Base-by-base conservation (phyloP, 2,113 vertebrate species). In the Amblyopsis rosae region DNA sequence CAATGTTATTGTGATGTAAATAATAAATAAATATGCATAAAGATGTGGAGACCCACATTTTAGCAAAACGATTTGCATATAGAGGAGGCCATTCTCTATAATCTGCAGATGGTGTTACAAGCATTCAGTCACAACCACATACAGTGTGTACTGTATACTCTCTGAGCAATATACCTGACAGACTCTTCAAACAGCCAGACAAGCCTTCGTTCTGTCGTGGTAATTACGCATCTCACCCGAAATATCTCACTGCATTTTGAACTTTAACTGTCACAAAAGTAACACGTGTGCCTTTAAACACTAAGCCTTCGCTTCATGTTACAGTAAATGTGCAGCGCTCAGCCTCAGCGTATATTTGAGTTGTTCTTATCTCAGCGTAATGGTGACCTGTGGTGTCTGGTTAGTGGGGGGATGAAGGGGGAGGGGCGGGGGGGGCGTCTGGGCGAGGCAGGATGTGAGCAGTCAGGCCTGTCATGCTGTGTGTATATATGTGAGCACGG, bases 401-500 rank as follows among this genome's bases (percentile, higher is more conserved):
- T 62, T 62, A 26, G 1, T 62, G 41, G 13, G 59, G 59, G 1
- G 6, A 0, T 0, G 35, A 0, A 5, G 35, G 35, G 4, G 48
- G 4, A 3, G 35, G 35, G 35, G 35, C 0, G 35, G 35, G 35
- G 1, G 35, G 35, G 35, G 48, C 53, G 17, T 65, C 63, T 35
- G 60, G 19, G 5, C 13, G 19, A 32, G 58, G 60, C 41, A 59
- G 55, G 49, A 59, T 61, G 6, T 60, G 35, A 41, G 35, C 35
- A 35, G 7, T 1, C 35, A 3, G 35, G 35, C 35, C 35, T 49
- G 45, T 67, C 65, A 50, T 55, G 46, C 48, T 59, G 47, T 61
- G 15, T 69, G 67, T 51, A 8, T 58, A 2, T 69, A 66, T 79
- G 60, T 76, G 4, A 68, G 64, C 54, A 41, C 16, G 16, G 65